phyloP scores from a whole-genome alignment of 2,888 invertebrate genomes.

The Arge pagana region DNA sequence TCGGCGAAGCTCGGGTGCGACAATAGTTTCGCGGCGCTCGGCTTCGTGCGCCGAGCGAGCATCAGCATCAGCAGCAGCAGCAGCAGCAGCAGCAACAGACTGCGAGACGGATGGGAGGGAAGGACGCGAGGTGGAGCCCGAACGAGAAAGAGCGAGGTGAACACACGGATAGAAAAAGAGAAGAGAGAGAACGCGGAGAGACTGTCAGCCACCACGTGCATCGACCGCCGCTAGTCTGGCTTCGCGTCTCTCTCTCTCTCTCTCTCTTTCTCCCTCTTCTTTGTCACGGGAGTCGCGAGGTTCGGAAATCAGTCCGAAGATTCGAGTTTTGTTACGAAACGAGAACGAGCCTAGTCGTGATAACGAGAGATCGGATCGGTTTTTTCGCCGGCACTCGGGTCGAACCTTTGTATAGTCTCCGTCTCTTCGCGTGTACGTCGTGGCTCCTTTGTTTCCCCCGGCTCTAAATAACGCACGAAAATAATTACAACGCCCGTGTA shows the following conservation, averaged over 20 bases:
- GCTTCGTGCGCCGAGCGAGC: not conserved
- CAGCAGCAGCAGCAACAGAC: not conserved
- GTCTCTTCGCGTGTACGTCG: too few species aligned
- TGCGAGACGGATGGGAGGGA: not conserved
- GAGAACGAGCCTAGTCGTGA: too few species aligned
- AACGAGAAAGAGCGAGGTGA: not conserved
- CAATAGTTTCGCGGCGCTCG: conserved; percentile 12
- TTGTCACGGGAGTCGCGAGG: not conserved
- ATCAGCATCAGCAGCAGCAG: not conserved
- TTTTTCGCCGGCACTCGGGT: too few species aligned
- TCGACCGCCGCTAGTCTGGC: conserved; percentile 37
- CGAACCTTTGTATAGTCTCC: too few species aligned
- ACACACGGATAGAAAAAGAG: not conserved
- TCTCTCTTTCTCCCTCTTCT: conserved; percentile 12
- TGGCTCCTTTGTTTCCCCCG: not conserved
- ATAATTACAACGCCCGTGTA: too few species aligned
- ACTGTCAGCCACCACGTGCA: conserved; percentile 34
- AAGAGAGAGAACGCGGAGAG: conserved; percentile 13
- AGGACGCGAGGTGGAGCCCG: not conserved
- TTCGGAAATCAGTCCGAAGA: not conserved
- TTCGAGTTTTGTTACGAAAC: too few species aligned
- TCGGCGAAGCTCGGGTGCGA: conserved; percentile 5
- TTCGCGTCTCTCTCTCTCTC: conserved; percentile 31
- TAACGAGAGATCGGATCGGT: too few species aligned
- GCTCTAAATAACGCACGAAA: not conserved